A percentile compares a stretch with the other conserved stretches of the same genome.
phyloP scores from a whole-genome alignment of 1,140 invertebrate genomes.

The Lordiphosa mommai region DNA sequence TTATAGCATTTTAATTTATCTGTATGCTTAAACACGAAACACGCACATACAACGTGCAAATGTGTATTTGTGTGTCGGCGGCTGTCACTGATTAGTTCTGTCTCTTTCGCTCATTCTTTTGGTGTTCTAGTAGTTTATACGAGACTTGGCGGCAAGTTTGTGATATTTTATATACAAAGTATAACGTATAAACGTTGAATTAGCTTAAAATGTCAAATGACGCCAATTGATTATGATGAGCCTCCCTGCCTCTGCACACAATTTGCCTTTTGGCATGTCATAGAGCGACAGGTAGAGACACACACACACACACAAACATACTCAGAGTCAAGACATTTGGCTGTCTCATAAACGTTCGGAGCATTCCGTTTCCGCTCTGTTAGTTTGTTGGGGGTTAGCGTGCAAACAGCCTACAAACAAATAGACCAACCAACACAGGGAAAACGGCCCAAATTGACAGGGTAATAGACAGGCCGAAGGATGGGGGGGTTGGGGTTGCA shows the following conservation, averaged over 20 bases:
- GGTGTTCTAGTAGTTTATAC: constrained; percentile 21
- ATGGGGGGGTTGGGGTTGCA: constrained; percentile 6
- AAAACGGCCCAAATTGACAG: constrained; percentile 49
- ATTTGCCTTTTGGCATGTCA: constrained; percentile 73
- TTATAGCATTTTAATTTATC: constrained; percentile 78
- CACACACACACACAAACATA: constrained; percentile 8
- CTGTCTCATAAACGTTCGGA: constrained; percentile 72
- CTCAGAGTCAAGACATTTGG: constrained; percentile 44
- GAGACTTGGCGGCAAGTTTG: background rate
- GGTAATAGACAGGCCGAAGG: constrained; percentile 26
- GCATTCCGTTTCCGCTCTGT: constrained; percentile 48
- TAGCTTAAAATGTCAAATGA: constrained; percentile 75
- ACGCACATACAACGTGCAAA: constrained; percentile 21
- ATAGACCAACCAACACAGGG: constrained; percentile 7
- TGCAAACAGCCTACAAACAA: constrained; percentile 47
- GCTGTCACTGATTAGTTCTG: constrained; percentile 43
- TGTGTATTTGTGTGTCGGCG: constrained; percentile 40
- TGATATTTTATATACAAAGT: background rate
- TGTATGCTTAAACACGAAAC: constrained; percentile 64
- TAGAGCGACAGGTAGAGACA: constrained; percentile 65
- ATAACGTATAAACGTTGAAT: constrained; percentile 26
- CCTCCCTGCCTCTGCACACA: constrained; percentile 20
- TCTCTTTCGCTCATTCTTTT: constrained; percentile 9
- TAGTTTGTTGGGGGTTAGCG: constrained; percentile 46
- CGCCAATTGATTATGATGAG: constrained; percentile 77